Conservation (phyloP, 2,113 vertebrate species). For the Mormyrus lacerda region DNA sequence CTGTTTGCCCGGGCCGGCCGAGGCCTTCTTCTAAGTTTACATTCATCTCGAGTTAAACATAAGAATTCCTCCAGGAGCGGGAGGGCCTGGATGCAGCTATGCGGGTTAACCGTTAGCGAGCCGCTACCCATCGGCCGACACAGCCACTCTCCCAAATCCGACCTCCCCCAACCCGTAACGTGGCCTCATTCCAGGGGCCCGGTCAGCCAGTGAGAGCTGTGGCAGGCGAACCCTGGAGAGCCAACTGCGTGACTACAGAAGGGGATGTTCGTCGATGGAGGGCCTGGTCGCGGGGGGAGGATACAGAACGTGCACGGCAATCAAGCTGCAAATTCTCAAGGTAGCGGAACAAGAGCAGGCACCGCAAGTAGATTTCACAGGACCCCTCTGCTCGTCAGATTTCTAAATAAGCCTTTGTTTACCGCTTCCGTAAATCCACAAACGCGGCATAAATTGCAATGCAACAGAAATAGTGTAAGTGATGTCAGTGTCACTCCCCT, state of each 20-base stretch:
- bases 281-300: background rate
- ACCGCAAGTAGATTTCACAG: background rate
- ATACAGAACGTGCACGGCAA: background rate
- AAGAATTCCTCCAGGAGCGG: constrained; percentile 32
- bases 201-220: background rate
- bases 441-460: background rate
- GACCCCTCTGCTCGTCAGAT: background rate
- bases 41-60: constrained; percentile 36
- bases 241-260: background rate
- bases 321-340: background rate
- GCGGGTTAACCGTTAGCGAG: constrained; percentile 22
- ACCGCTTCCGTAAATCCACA: background rate
- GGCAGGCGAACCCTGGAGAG: background rate
- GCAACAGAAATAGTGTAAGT: background rate
- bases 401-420: background rate
- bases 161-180: background rate
- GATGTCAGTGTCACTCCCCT: background rate
- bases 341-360: background rate
- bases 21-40: constrained; percentile 46
- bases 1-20: constrained; percentile 42
- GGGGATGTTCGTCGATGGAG: background rate
- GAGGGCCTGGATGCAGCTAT: background rate
- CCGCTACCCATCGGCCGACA: background rate
- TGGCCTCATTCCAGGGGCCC: constrained; percentile 20
- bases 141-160: background rate